Conservation (phyloP, 2,797 vertebrate genomes). For the Prionace glauca region DNA sequence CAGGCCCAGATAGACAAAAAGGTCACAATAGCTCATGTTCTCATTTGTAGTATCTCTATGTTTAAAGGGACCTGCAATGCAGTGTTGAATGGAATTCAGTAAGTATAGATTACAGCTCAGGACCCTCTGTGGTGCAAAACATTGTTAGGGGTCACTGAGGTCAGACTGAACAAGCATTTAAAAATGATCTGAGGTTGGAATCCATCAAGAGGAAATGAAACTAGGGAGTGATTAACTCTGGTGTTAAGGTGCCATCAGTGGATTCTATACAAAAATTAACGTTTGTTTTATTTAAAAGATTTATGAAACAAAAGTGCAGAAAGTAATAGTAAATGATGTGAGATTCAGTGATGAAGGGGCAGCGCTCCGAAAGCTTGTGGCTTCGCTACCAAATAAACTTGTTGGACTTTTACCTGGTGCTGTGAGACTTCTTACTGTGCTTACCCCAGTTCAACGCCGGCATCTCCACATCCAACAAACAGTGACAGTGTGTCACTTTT, state of each 20-base stretch:
- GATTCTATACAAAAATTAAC: neutral
- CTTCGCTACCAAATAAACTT: too few species aligned
- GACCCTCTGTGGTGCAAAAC: neutral
- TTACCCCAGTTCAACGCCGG: too few species aligned
- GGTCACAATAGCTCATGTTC: neutral
- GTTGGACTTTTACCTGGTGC: too few species aligned
- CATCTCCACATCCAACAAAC: too few species aligned
- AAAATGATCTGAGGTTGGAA: neutral
- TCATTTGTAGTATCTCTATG: neutral
- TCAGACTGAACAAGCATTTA: neutral
- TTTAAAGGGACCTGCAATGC: neutral
- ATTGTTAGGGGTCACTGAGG: neutral
- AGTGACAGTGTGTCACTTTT: too few species aligned
- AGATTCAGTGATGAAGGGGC: neutral
- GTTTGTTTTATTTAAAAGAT: neutral
- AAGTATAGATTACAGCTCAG: neutral
- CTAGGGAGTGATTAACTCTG: neutral
- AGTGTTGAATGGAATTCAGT: neutral
- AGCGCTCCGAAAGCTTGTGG: too few species aligned
- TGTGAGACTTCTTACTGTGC: too few species aligned
- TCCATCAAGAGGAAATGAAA: conserved; percentile 21
- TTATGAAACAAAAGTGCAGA: neutral
- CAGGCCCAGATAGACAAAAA: neutral
- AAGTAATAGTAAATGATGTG: neutral
- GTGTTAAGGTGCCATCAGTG: neutral